Evolutionary conservation across 2,113 vertebrate species (phyloP), one percentile per base, ranked within the genome.

Genomic region (Cryptomyrus ogoouensis): DNA sequence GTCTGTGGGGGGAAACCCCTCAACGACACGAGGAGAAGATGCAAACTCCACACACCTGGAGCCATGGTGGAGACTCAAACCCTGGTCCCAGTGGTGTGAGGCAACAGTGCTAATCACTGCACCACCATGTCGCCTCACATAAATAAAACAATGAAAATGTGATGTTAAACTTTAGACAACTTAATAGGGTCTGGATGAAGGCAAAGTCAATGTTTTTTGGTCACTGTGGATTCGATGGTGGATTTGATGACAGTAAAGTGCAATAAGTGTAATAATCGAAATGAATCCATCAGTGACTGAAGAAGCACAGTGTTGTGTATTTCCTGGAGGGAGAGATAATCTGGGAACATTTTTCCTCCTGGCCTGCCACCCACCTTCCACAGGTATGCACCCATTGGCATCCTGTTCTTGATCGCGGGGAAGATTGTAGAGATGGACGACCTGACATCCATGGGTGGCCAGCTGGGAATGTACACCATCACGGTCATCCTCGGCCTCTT

Each of bases 391-490:
- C 98, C 98, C 0, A 93, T 99, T 15, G 98, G 98, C 39, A 99
- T 99, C 93, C 93, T 99, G 93, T 99, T 99, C 94, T 95, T 99
- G 93, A 99, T 99, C 50, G 97, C 98, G 19, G 98, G 98, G 77
- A 99, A 99, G 93, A 99, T 99, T n/a, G 94, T 99, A 92, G 98
- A 99, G 94, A 99, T 99, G 98, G 97, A 99, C 7, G 98, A 99
- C 92, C 94, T 99, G 52, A 93, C 97, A 0, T 91, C 96, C 62
- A 97, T 99, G 95, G 98, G 98, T 1, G 96, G 98, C 31, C 98
- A 99, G 94, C 96, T 99, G 93, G 98, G 96, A 83, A 98, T 99
- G 97, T 99, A 99, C 94, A 99, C 98, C 0, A 93, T 99, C 91
- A 98, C 98, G 0, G 98, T 99, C 90, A 97, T 98, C 1, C 93